Conservation (phyloP, 2,888 invertebrate genomes). For the Strigamia crassipes region DNA sequence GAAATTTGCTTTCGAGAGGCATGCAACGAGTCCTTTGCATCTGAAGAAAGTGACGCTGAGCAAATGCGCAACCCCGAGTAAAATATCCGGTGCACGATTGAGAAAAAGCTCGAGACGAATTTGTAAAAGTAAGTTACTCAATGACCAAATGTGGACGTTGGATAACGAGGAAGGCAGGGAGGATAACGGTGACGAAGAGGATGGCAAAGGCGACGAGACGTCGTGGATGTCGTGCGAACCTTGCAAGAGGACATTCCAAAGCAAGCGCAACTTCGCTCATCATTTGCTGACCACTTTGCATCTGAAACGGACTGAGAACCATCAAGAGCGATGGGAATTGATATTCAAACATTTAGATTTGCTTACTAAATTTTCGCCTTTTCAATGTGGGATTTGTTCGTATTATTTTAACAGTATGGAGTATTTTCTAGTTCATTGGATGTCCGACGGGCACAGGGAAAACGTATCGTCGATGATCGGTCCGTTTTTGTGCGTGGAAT, state of each 20-base stretch:
- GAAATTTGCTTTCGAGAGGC: constrained; percentile 74
- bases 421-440: constrained; percentile 76
- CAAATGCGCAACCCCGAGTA: not conserved
- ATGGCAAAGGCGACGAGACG: not conserved
- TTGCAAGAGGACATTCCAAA: constrained; percentile 56
- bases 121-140: not conserved
- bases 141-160: not conserved
- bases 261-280: constrained; percentile 55
- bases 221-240: constrained; percentile 51
- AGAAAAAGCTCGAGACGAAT: not conserved
- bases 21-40: constrained; percentile 55
- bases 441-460: constrained; percentile 61
- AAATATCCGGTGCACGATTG: not conserved
- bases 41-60: not conserved
- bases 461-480: not conserved
- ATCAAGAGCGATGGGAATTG: constrained; percentile 64
- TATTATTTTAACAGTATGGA: constrained; percentile 77
- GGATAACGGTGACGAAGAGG: constrained; percentile 46
- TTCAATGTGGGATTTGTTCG: constrained; percentile 80
- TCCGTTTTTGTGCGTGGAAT: constrained; percentile 26
- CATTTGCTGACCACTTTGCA: constrained; percentile 80
- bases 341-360: constrained; percentile 77
- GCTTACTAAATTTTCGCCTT: constrained; percentile 80
- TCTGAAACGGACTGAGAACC: constrained; percentile 67
- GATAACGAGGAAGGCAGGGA: not conserved